Base-by-base conservation (phyloP, 2,113 vertebrate genomes). In the Sorex araneus region DNA sequence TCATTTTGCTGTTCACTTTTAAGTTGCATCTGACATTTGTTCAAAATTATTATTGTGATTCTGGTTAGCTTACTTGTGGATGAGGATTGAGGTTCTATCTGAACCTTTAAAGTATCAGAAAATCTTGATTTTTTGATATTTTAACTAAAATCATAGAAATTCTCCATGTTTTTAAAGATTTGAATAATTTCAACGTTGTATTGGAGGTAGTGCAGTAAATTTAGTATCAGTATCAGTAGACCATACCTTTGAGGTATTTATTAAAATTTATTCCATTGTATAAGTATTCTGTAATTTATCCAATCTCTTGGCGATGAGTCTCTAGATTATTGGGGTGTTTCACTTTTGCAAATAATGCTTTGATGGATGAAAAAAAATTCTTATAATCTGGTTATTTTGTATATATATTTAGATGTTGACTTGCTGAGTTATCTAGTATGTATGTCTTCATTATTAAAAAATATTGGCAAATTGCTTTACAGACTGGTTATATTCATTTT, bases 1-100 rank as follows among this genome's bases (percentile, higher is more conserved):
- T 71, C 8, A 43, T 85, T 88, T 36, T 91, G 25, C 3, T 92
- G 19, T 30, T 73, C 66, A 15, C 85, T 90, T 92, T 92, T 75
- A 84, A 81, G 50, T 89, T 84, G 2, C 89, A 93, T 95, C 50
- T 74, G 54, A 40, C 36, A 73, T 73, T 90, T 96, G 43, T 92
- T 95, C 34, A 89, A 47, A 30, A 79, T 88, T 57, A 19, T 80
- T 30, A 73, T 78, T 95, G 40, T 6, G 47, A 10, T 30, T 92
- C 30, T 89, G 18, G 45, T 87, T 87, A 73, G 63, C 23, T 64
- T 64, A 64, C 25, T 64, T 64, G 54, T 54, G 54, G 54, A 16
- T 40, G 40, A 40, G 40, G 40, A 40, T 40, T 40, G 40, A 40
- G 40, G 40, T 40, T 40, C 40, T 40, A 40, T 40, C 40, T 40